Evolutionary conservation across 2,797 vertebrate species (phyloP).

Genomic region (Bryconaethiops microstoma): DNA sequence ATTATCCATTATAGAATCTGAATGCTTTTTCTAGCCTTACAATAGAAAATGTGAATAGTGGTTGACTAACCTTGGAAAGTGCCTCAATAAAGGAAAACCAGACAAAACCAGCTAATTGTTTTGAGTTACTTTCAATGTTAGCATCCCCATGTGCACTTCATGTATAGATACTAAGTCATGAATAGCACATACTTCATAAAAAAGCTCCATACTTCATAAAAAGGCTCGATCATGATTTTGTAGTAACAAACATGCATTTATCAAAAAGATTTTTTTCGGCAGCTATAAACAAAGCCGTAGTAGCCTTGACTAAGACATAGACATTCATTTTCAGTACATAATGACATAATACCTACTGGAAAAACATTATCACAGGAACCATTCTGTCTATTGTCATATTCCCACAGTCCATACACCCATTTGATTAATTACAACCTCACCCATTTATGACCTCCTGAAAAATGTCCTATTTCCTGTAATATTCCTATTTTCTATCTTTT

Average conservation of each 20-base stretch:
- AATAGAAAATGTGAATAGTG: constrained; percentile 27
- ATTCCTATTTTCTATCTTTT: too few relatives aligned
- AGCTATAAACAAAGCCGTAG: background rate
- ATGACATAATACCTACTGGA: background rate
- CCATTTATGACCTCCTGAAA: background rate
- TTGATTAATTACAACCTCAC: background rate
- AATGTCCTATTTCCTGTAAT: too few relatives aligned
- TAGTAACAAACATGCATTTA: constrained; percentile 17
- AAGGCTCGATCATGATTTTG: too few relatives aligned
- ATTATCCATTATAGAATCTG: constrained; percentile 38
- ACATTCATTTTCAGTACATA: constrained; percentile 8
- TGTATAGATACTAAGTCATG: constrained; percentile 11
- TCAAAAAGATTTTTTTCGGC: background rate
- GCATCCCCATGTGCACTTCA: constrained; percentile 11
- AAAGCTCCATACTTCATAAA: too few relatives aligned
- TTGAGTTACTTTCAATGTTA: constrained; percentile 4
- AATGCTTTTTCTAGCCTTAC: constrained; percentile 23
- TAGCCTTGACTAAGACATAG: constrained; percentile 19
- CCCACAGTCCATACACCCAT: background rate
- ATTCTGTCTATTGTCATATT: constrained; percentile 6
- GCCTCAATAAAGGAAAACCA: constrained; percentile 24
- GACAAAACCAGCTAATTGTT: constrained; percentile 47
- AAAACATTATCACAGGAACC: background rate
- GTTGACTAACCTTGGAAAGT: constrained; percentile 43
- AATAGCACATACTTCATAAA: constrained; percentile 18